Conservation (phyloP, 2,797 vertebrate genomes). For the Gambelia wislizenii region DNA sequence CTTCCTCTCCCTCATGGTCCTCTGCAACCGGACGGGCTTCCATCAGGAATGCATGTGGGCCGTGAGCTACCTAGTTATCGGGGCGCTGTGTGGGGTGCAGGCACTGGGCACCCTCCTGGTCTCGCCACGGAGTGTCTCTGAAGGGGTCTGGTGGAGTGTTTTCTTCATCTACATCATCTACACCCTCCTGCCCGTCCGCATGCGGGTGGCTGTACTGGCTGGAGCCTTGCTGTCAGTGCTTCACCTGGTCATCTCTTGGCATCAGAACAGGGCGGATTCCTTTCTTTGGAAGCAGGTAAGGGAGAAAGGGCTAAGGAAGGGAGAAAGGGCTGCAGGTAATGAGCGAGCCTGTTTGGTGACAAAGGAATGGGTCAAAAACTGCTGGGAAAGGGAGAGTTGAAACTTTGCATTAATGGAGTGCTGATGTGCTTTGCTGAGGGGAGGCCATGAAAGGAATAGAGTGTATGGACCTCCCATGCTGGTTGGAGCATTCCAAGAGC, state of each 20-base stretch:
- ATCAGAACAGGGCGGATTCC: constrained; percentile 86
- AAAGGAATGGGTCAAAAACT: neutral
- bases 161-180: constrained; percentile 98
- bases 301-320: neutral
- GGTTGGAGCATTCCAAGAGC: no score
- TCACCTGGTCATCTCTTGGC: constrained; percentile 91
- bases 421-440: neutral
- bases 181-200: constrained; percentile 94
- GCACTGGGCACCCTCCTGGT: constrained; percentile 88
- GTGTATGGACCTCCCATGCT: no score
- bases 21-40: constrained; percentile 95
- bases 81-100: constrained; percentile 88
- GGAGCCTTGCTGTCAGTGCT: constrained; percentile 87
- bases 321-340: no score
- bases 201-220: constrained; percentile 92
- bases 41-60: constrained; percentile 99
- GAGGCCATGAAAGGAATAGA: neutral
- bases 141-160: constrained; percentile 95
- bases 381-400: neutral
- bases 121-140: constrained; percentile 87
- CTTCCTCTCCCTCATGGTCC: constrained; percentile 92
- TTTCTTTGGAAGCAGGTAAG: constrained; percentile 95
- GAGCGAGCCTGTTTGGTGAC: neutral
- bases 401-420: neutral
- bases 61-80: constrained; percentile 94